Conservation (phyloP, 2,797 vertebrate genomes). For the Morus bassanus region DNA sequence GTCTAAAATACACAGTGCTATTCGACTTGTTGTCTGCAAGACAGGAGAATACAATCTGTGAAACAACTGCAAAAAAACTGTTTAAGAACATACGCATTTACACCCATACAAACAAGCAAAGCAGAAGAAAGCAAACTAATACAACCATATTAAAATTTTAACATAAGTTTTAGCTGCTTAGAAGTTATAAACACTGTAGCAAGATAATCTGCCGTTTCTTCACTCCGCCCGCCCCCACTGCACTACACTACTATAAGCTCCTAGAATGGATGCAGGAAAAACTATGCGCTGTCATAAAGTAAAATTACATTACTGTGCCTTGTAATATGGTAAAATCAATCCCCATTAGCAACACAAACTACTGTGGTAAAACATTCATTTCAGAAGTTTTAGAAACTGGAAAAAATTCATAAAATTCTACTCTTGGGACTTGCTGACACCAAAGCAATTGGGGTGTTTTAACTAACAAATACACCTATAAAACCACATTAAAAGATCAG, state of each 20-base stretch:
- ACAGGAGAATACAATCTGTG: neutral
- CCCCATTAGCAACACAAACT: neutral
- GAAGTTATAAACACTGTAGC: neutral
- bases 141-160: neutral
- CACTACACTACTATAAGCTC: neutral
- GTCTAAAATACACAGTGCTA: neutral
- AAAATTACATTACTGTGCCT: neutral
- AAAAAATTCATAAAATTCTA: neutral
- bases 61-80: neutral
- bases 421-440: neutral
- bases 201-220: neutral
- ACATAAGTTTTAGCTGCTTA: neutral
- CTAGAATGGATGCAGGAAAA: neutral
- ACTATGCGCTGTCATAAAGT: neutral
- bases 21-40: neutral
- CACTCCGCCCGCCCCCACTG: rapidly evolving
- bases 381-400: neutral
- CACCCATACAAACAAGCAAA: neutral
- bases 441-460: neutral
- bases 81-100: neutral
- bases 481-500: neutral
- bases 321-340: neutral
- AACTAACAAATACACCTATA: neutral
- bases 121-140: neutral
- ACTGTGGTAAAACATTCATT: neutral